Base-by-base conservation (phyloP, 2,797 vertebrate species). In the Xenentodon cancila region DNA sequence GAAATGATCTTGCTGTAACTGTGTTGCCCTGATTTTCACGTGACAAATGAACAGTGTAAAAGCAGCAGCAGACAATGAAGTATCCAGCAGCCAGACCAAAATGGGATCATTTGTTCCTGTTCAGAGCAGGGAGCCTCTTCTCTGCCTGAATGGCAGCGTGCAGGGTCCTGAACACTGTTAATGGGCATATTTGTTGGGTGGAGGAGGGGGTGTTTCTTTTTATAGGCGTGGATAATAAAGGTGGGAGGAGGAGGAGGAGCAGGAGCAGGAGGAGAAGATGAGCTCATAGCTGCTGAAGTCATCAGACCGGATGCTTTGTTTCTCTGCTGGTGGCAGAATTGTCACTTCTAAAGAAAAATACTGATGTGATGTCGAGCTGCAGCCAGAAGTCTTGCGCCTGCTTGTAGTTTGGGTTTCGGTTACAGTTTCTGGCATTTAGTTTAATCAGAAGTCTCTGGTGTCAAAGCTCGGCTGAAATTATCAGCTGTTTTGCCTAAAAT, bases 211-310 rank as follows among this genome's bases (percentile, higher is more conserved):
- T 0, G 5, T 3, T 49, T 69, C 63, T 80, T 75, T 75, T 83
- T 87, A 71, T 81, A 85, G 71, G 73, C 70, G 56, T 9, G 53
- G 66, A 71, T 79, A 62, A 77, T 75, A 68, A 75, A 80, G 53
- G 72, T 67, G 53, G 45, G 61, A 74, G 62, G 47, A 59, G 67
- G 66, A 54, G 59, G 52, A 20, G 30, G 34, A 25, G 59, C 44
- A 63, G 50, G 45, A 25, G 30, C n/a, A n/a, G n/a, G 30, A 7
- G 19, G 21, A 64, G 52, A 47, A 65, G 68, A 80, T 85, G 81
- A 88, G 46, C 64, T 87, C 81, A 87, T 80, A 44, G 72, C 64
- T 70, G 66, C 68, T 79, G 71, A 74, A 74, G 66, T 69, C 54
- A 37, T 81, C 75, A 74, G 54, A 37, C 65, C 5, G 56, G 49